These are phyloP conservation scores for Pediacus dermestoides DNA, from an alignment of 2,888 invertebrate species.

Conservation along the genomic window DNA sequence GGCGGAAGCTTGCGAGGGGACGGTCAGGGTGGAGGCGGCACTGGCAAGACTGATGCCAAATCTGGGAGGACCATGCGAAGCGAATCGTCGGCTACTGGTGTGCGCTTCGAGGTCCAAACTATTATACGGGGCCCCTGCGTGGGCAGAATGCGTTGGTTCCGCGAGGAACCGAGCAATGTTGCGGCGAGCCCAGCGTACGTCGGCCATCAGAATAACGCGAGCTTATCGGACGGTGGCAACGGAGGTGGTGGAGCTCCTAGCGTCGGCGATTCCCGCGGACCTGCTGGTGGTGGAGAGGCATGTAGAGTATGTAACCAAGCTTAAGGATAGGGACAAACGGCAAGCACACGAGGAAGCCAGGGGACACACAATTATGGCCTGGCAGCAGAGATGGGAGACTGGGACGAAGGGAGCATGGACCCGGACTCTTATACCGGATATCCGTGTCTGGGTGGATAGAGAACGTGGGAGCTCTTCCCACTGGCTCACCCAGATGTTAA, in stretches of 20 bases:
- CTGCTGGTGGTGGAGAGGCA: conserved; percentile 8
- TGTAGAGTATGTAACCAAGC: too few relatives aligned
- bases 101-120: conserved; percentile 11
- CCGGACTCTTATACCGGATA: too few relatives aligned
- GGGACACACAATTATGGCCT: too few relatives aligned
- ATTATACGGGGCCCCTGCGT: conserved; percentile 13
- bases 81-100: conserved; percentile 6
- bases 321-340: too few relatives aligned
- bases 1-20: too few relatives aligned
- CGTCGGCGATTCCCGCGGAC: conserved; percentile 4
- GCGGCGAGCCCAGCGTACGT: conserved; percentile 5
- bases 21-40: conserved; percentile 2
- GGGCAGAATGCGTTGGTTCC: conserved; percentile 4
- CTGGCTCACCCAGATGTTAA: too few relatives aligned
- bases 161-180: conserved; percentile 6
- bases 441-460: too few relatives aligned
- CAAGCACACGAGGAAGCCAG: too few relatives aligned
- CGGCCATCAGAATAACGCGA: conserved; percentile 5
- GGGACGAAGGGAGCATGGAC: too few relatives aligned
- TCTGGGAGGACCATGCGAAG: conserved; percentile 5
- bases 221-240: too few relatives aligned
- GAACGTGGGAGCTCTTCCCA: too few relatives aligned
- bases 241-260: conserved; percentile 9
- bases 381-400: too few relatives aligned
- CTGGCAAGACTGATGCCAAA: conserved; percentile 10